Evolutionary conservation across 2,888 invertebrate species (phyloP).

Genomic region (Carpatolechia fugitivella): DNA sequence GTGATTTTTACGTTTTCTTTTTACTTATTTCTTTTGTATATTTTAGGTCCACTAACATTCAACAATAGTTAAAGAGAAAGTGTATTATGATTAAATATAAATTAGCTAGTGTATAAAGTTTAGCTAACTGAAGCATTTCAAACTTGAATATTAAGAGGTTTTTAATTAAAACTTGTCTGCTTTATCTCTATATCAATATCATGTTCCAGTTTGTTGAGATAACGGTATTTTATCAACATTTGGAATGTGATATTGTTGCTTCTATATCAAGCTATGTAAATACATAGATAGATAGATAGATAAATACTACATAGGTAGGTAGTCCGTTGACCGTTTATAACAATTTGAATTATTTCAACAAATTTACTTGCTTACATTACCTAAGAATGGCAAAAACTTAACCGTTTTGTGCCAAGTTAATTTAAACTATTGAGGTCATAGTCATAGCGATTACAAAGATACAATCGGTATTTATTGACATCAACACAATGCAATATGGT

Average conservation of each 20-base stretch:
- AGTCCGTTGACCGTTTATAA: no score
- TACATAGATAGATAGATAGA: not conserved
- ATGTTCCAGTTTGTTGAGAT: conserved; percentile 53
- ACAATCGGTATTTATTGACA: no score
- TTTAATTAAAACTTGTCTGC: conserved; percentile 25
- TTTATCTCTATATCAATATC: conserved; percentile 58
- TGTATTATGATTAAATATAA: conserved; percentile 21
- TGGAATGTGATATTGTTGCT: conserved; percentile 21
- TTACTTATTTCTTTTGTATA: conserved; percentile 18
- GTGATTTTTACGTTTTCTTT: conserved; percentile 15
- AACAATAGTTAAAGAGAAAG: conserved; percentile 29
- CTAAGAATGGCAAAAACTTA: no score
- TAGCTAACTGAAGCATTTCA: not conserved
- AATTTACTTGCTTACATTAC: no score
- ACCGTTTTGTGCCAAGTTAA: no score
- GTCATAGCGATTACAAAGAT: no score
- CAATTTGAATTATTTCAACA: no score
- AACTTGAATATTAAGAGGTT: conserved; percentile 1
- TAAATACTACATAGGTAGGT: not conserved
- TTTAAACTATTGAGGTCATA: no score
- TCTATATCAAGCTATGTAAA: conserved; percentile 3
- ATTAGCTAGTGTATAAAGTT: not conserved
- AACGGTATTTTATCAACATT: conserved; percentile 43
- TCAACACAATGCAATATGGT: no score
- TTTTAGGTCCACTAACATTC: conserved; percentile 13